Percentiles rank a stretch among this genome's conserved stretches.
Evolutionary conservation across 2,888 invertebrate species (phyloP).

Genomic region (Oligia latruncula): DNA sequence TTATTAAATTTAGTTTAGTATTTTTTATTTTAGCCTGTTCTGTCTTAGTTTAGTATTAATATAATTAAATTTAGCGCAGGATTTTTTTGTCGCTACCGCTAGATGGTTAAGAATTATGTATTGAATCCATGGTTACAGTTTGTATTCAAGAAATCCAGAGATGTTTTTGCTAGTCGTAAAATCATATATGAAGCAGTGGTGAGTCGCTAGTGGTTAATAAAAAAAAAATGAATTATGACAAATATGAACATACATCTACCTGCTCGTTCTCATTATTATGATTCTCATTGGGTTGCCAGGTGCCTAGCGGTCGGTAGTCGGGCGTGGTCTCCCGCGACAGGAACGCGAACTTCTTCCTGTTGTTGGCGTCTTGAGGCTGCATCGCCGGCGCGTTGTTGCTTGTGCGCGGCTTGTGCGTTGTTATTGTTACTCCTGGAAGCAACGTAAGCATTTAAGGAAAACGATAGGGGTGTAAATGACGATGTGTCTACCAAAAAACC

Average conservation of each 20-base stretch:
- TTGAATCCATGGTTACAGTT: too few species aligned
- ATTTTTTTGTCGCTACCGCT: too few species aligned
- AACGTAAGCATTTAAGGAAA: neutral
- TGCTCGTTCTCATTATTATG: constrained; percentile 72
- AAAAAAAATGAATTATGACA: too few species aligned
- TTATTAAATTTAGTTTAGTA: too few species aligned
- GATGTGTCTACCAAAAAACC: neutral
- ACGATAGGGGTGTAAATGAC: neutral
- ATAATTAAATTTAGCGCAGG: too few species aligned
- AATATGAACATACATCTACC: constrained; percentile 53
- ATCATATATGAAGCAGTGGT: too few species aligned
- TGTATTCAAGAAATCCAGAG: too few species aligned
- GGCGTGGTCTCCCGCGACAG: constrained; percentile 96
- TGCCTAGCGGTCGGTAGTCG: constrained; percentile 94
- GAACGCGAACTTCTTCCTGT: constrained; percentile 96
- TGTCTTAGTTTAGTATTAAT: too few species aligned
- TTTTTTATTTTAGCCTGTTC: too few species aligned
- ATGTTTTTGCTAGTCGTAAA: too few species aligned
- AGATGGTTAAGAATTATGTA: too few species aligned
- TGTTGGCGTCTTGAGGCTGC: constrained; percentile 93
- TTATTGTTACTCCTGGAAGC: constrained; percentile 92
- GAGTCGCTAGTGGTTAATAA: too few species aligned
- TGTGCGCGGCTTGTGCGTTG: constrained; percentile 92
- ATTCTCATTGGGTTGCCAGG: constrained; percentile 84
- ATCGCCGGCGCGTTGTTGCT: constrained; percentile 88